phyloP scores from a whole-genome alignment of 2,797 vertebrate genomes.

The Epinephelus awoara region DNA sequence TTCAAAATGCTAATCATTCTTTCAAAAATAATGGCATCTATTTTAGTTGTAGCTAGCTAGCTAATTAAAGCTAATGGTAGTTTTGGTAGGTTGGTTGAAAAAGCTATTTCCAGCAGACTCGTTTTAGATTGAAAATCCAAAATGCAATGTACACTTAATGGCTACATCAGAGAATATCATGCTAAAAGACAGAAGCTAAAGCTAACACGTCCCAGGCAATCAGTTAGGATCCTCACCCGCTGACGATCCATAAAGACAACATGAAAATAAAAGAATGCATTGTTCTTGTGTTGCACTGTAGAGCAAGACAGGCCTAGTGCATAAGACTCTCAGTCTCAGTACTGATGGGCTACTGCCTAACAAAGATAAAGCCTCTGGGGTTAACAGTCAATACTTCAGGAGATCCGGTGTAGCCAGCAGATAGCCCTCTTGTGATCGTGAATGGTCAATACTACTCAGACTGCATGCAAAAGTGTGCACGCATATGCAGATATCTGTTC shows the following conservation, averaged over 20 bases:
- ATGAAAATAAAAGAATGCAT: not conserved
- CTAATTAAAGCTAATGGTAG: not conserved
- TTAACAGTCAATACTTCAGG: no score
- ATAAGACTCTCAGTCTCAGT: no score
- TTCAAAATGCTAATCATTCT: no score
- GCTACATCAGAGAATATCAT: no score
- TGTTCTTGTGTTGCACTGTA: no score
- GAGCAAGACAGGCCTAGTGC: not conserved
- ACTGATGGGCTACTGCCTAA: no score
- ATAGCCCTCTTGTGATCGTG: no score
- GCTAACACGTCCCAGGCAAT: not conserved
- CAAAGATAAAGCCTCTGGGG: no score
- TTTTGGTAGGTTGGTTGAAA: not conserved
- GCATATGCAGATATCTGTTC: not conserved
- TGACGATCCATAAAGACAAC: not conserved
- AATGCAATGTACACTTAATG: not conserved
- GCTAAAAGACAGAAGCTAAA: not conserved
- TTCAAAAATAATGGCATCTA: no score
- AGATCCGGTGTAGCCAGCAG: no score
- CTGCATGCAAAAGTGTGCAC: no score
- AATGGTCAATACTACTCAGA: no score
- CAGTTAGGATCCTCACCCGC: not conserved
- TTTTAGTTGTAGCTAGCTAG: not conserved
- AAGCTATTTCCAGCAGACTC: not conserved
- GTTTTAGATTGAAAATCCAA: not conserved